phyloP scores from a whole-genome alignment of 2,888 invertebrate genomes.

The Troglohyphantes excavatus region DNA sequence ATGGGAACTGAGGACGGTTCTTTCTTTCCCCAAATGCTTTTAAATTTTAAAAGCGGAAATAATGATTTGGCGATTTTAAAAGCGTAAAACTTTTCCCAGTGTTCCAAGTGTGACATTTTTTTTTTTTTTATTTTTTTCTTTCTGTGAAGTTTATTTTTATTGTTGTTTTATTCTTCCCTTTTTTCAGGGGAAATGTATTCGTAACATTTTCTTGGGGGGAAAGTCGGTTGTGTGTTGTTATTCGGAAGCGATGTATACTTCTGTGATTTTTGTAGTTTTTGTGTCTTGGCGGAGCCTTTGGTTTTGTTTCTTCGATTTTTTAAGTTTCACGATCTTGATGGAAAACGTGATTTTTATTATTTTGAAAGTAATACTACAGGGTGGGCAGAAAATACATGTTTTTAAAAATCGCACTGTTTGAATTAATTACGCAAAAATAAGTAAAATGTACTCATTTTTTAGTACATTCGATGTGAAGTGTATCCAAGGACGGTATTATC shows the following conservation, averaged over 20 bases:
- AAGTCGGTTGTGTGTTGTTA: not conserved
- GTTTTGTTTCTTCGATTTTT: not conserved
- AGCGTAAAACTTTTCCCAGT: constrained; percentile 23
- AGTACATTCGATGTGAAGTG: no score
- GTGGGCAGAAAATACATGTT: no score
- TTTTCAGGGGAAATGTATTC: constrained; percentile 2
- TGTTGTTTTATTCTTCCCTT: constrained; percentile 9
- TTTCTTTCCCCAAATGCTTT: constrained; percentile 12
- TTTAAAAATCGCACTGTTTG: no score
- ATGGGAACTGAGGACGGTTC: not conserved
- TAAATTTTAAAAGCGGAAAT: constrained; percentile 55
- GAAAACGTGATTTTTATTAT: no score
- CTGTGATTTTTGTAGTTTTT: constrained; percentile 9
- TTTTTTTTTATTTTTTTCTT: not conserved
- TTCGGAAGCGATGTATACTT: not conserved
- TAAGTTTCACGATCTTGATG: no score
- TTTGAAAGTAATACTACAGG: no score
- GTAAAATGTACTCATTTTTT: no score
- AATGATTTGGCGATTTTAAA: constrained; percentile 56
- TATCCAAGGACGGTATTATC: no score
- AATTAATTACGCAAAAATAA: no score
- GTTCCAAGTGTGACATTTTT: not conserved
- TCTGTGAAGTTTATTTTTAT: constrained; percentile 8
- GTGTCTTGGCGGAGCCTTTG: not conserved
- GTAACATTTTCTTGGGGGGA: not conserved